These are phyloP conservation scores for Cryptotermes secundus DNA, from an alignment of 1,140 invertebrate genomes.

Conservation along the genomic window DNA sequence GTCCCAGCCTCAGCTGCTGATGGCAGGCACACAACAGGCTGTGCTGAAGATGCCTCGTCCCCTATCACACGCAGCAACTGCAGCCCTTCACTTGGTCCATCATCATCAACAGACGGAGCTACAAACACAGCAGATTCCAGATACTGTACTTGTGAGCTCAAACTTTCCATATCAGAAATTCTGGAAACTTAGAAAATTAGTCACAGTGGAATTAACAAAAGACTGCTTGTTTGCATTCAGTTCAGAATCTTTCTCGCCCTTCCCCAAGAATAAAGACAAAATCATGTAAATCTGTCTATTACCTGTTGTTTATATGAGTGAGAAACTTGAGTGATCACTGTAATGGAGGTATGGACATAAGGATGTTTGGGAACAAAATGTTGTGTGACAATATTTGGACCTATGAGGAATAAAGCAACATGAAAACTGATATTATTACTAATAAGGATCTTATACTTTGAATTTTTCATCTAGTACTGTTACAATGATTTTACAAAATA, in stretches of 20 bases:
- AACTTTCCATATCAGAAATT: background rate
- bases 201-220: background rate
- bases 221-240: background rate
- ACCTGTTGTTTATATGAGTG: too few relatives aligned
- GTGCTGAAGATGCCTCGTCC: constrained; percentile 47
- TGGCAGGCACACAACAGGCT: constrained; percentile 51
- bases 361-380: too few relatives aligned
- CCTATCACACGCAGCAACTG: constrained; percentile 38
- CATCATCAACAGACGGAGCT: background rate
- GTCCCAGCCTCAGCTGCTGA: constrained; percentile 42
- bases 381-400: too few relatives aligned
- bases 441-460: too few relatives aligned
- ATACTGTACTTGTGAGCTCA: background rate
- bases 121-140: background rate
- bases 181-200: too few relatives aligned
- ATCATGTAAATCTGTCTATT: background rate
- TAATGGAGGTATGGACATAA: too few relatives aligned
- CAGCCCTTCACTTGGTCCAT: background rate
- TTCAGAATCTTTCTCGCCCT: background rate
- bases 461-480: too few relatives aligned
- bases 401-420: too few relatives aligned
- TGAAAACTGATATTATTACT: too few relatives aligned
- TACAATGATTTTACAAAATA: too few relatives aligned
- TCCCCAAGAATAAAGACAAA: background rate
- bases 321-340: too few relatives aligned